These are phyloP conservation scores for Ivindomyrus marchei DNA, from an alignment of 2,113 vertebrate genomes.

Conservation along the genomic window DNA sequence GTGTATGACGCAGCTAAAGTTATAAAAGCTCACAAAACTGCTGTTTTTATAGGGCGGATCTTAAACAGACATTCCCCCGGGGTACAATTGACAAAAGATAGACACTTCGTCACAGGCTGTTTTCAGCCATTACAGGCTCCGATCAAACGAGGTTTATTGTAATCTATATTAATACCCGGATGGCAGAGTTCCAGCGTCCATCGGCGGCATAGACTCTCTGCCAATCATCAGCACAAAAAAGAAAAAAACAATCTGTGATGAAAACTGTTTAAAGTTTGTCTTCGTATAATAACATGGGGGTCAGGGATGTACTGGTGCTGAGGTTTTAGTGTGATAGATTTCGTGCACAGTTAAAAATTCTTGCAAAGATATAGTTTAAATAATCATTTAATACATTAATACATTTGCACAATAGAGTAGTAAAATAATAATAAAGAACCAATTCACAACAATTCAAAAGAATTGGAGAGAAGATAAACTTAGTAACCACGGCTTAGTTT, in stretches of 20 bases:
- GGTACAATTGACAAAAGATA: constrained; percentile 64
- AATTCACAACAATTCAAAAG: neutral
- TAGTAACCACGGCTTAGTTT: neutral
- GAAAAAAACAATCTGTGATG: neutral
- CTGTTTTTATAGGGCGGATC: constrained; percentile 43
- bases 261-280: neutral
- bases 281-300: neutral
- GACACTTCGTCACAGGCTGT: constrained; percentile 75
- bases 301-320: neutral
- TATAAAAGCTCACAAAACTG: constrained; percentile 42
- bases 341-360: neutral
- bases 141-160: constrained; percentile 66
- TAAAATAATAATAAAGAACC: neutral
- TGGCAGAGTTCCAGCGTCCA: constrained; percentile 62
- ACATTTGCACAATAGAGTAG: neutral
- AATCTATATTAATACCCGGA: constrained; percentile 69
- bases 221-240: neutral
- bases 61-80: constrained; percentile 63
- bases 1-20: neutral
- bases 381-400: neutral
- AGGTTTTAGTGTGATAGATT: neutral
- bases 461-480: neutral
- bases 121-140: constrained; percentile 67
- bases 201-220: constrained; percentile 39
- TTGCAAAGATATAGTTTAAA: neutral